These are phyloP conservation scores for Unio pictorum DNA, from an alignment of 2,888 invertebrate genomes.

Conservation along the genomic window DNA sequence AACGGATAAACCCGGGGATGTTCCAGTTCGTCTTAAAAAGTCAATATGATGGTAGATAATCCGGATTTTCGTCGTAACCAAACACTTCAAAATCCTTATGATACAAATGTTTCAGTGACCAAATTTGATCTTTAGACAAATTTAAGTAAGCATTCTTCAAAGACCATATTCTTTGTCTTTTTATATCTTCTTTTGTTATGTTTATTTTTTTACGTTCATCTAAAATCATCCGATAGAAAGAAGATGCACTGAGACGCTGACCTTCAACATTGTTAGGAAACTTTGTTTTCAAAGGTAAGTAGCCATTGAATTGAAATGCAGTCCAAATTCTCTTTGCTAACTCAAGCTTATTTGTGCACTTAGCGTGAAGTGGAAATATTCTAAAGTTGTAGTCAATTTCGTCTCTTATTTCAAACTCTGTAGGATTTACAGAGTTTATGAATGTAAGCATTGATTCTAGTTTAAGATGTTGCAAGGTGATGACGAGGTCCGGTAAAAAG, in stretches of 20 bases:
- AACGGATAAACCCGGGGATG: too few relatives aligned
- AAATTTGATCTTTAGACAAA: constrained; percentile 15
- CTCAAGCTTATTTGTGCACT: constrained; percentile 15
- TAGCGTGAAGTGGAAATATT: constrained; percentile 1
- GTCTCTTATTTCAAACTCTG: constrained; percentile 26
- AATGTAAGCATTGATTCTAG: constrained; percentile 12
- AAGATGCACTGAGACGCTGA: constrained; percentile 4
- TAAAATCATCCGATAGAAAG: constrained; percentile 10
- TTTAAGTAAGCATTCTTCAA: constrained; percentile 23
- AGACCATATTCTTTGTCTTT: constrained; percentile 15
- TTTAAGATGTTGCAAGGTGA: constrained; percentile 25
- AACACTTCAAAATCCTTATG: constrained; percentile 33
- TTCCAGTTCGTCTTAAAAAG: too few relatives aligned
- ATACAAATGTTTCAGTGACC: constrained; percentile 20
- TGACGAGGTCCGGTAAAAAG: constrained; percentile 32
- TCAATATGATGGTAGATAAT: constrained; percentile 1
- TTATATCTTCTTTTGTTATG: constrained; percentile 15
- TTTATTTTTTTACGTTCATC: constrained; percentile 9
- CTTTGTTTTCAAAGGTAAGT: constrained; percentile 28
- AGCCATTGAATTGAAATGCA: constrained; percentile 41
- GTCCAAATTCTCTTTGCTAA: constrained; percentile 37
- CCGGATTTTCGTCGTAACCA: constrained; percentile 20
- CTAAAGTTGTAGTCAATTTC: constrained; percentile 26
- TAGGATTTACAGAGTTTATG: constrained; percentile 10
- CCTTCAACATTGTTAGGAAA: constrained; percentile 8